Conservation (phyloP, 2,888 invertebrate species). For the Melieria omissa region DNA sequence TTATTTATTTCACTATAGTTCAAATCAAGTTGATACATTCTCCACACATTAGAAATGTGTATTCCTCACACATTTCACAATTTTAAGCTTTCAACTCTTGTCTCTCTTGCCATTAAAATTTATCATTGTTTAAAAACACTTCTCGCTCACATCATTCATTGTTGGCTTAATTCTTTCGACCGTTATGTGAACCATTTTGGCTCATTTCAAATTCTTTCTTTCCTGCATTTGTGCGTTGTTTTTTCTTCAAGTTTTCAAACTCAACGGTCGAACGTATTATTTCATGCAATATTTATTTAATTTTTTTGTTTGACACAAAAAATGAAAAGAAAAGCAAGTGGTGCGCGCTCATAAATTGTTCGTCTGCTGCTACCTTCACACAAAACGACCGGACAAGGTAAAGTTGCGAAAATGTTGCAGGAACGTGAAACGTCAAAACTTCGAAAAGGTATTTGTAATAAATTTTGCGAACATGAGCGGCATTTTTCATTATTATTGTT, state of each 20-base stretch:
- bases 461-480: slow-evolving; percentile 12
- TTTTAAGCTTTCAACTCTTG: too few relatives aligned
- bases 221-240: neutral
- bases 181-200: neutral
- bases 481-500: neutral
- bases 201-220: neutral
- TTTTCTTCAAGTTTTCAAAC: neutral
- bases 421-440: neutral
- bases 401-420: too few relatives aligned
- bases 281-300: neutral
- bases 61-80: too few relatives aligned
- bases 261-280: neutral
- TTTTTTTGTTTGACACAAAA: neutral
- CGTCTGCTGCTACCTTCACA: neutral
- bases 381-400: neutral
- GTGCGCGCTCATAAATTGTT: slow-evolving; percentile 2
- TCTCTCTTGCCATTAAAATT: too few relatives aligned
- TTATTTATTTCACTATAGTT: too few relatives aligned
- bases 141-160: too few relatives aligned
- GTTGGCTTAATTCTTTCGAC: too few relatives aligned
- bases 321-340: neutral
- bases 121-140: too few relatives aligned
- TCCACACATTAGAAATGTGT: too few relatives aligned
- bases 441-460: slow-evolving; percentile 6
- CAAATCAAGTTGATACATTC: too few relatives aligned